These are phyloP conservation scores for Drosophila aldrichi DNA, from an alignment of 2,888 invertebrate genomes.

Conservation along the genomic window DNA sequence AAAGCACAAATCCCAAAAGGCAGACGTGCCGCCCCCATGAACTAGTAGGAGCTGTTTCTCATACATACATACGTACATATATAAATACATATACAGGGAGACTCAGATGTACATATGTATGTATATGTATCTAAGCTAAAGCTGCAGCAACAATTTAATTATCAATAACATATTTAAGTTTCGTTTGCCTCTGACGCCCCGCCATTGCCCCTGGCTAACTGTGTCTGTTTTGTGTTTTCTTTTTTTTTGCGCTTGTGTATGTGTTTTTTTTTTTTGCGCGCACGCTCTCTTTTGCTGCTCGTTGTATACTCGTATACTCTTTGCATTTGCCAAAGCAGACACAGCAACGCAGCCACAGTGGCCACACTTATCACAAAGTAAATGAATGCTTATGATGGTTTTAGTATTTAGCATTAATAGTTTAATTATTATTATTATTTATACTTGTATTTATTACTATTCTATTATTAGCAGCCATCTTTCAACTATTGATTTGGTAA, in stretches of 20 bases:
- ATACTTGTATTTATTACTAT: neutral
- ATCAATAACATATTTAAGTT: constrained; percentile 73
- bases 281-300: constrained; percentile 56
- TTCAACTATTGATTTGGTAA: neutral
- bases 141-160: constrained; percentile 60
- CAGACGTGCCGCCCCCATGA: constrained; percentile 32
- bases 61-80: neutral
- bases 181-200: constrained; percentile 35
- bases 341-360: constrained; percentile 41
- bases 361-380: neutral
- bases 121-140: constrained; percentile 31
- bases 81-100: neutral
- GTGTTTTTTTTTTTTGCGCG: constrained; percentile 40
- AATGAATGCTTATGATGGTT: neutral
- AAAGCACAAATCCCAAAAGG: constrained; percentile 43
- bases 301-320: constrained; percentile 37
- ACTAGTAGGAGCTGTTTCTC: constrained; percentile 29
- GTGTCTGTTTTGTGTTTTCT: constrained; percentile 11
- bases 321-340: constrained; percentile 45
- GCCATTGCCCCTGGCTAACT: constrained; percentile 8
- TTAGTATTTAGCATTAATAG: neutral
- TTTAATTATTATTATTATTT: neutral
- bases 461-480: neutral
- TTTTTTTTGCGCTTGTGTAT: neutral
- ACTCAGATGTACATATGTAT: no score